Evolutionary conservation across 2,888 invertebrate species (phyloP).

Genomic region (Griposia aprilina): DNA sequence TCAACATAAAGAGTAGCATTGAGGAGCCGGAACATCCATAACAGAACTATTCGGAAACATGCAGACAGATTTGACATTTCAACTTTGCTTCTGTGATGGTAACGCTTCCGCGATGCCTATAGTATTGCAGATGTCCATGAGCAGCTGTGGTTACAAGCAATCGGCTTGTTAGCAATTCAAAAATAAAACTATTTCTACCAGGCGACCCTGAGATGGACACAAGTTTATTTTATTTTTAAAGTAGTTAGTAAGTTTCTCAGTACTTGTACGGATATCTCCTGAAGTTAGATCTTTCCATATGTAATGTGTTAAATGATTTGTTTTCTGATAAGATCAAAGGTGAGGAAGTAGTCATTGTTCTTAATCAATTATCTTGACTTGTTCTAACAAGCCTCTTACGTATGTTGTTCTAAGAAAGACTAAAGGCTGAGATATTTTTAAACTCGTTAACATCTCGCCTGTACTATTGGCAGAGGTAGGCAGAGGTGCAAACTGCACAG

Average conservation of each 20-base stretch:
- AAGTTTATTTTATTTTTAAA: slow-evolving; percentile 13
- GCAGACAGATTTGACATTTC: too few relatives aligned
- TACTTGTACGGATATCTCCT: neutral
- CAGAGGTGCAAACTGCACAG: neutral
- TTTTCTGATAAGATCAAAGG: slow-evolving; percentile 38
- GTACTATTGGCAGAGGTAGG: too few relatives aligned
- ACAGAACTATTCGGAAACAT: too few relatives aligned
- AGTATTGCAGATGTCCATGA: neutral
- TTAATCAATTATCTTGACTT: slow-evolving; percentile 13
- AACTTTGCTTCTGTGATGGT: too few relatives aligned
- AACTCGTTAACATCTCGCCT: neutral
- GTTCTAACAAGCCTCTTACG: neutral
- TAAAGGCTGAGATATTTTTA: neutral
- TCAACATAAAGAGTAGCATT: too few relatives aligned
- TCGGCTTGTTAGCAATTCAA: too few relatives aligned
- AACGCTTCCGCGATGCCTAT: neutral
- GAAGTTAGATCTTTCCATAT: neutral
- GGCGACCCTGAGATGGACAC: neutral
- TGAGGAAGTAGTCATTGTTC: slow-evolving; percentile 10
- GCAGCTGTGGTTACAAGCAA: neutral
- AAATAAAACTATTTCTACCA: neutral
- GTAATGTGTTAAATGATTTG: slow-evolving; percentile 27
- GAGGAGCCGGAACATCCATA: too few relatives aligned
- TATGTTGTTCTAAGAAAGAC: slow-evolving; percentile 17
- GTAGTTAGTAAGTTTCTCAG: slow-evolving; percentile 3